Evolutionary conservation across 2,888 invertebrate genomes (phyloP).

Genomic region (Pristionchus maxplancki): DNA sequence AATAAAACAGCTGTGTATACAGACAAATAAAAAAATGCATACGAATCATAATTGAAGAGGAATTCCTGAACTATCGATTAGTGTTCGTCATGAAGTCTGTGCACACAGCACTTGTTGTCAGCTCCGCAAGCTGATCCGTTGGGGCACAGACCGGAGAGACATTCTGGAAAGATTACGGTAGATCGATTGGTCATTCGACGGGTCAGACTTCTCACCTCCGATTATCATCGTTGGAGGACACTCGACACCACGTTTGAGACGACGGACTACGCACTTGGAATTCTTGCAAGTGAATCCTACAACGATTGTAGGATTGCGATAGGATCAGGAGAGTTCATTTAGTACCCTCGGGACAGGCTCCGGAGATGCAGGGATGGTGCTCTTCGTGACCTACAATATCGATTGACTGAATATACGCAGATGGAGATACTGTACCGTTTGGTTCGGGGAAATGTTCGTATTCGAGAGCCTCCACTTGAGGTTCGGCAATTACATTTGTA

Average conservation of each 20-base stretch:
- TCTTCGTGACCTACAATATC: conserved; percentile 29
- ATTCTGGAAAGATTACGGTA: conserved; percentile 21
- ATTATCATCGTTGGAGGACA: conserved; percentile 3
- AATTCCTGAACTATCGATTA: neutral
- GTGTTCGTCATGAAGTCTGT: conserved; percentile 23
- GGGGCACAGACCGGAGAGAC: conserved; percentile 36
- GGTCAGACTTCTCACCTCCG: conserved; percentile 23
- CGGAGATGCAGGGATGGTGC: conserved; percentile 34
- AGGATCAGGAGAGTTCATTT: neutral
- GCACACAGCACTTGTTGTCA: conserved; percentile 41
- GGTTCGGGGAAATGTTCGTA: neutral
- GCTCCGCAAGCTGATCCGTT: conserved; percentile 14
- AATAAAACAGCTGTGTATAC: neutral
- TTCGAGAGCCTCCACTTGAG: neutral
- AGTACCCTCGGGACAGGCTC: conserved; percentile 10
- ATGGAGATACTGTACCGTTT: conserved; percentile 2
- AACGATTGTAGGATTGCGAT: no score
- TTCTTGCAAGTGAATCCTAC: conserved; percentile 40
- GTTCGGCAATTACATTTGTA: neutral
- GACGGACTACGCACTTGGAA: conserved; percentile 13
- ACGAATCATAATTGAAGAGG: neutral
- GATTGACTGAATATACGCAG: neutral
- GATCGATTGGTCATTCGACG: no score
- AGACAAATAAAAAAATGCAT: neutral
- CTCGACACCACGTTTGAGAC: conserved; percentile 11